These are phyloP conservation scores for Rhodinocichla rosea DNA, from an alignment of 2,113 vertebrate species.

Conservation along the genomic window DNA sequence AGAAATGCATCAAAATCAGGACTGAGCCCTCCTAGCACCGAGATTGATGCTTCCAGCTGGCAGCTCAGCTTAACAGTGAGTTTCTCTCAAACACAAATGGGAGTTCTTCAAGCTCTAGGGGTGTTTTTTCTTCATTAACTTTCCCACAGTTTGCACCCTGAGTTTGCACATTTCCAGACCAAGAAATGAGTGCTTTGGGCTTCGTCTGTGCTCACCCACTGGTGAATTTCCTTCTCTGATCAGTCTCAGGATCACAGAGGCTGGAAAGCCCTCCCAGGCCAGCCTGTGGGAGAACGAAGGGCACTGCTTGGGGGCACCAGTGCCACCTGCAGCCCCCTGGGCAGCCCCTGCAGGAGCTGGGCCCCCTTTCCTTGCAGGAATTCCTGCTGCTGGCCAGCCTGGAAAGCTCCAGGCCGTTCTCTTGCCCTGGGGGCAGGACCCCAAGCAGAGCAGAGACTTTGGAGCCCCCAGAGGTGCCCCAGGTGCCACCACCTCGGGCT, in stretches of 20 bases:
- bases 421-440: neutral
- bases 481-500: rapidly evolving
- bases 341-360: no score
- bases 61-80: neutral
- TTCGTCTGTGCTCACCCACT: neutral
- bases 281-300: no score
- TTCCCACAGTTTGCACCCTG: neutral
- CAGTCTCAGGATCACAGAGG: neutral
- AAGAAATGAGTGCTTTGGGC: rapidly evolving
- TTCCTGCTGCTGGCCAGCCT: neutral
- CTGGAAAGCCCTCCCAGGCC: neutral
- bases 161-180: neutral
- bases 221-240: neutral
- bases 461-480: rapidly evolving
- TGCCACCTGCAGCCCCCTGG: neutral
- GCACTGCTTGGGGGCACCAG: neutral
- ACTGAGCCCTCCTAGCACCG: neutral
- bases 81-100: neutral
- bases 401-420: rapidly evolving
- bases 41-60: neutral
- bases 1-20: neutral
- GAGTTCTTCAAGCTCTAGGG: neutral
- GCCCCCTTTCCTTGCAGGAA: no score
- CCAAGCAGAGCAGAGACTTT: rapidly evolving
- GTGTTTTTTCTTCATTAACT: neutral